Evolutionary conservation across 2,888 invertebrate genomes (phyloP), one percentile per base, ranked within the genome.

Genomic region (Tiliacea aurago): DNA sequence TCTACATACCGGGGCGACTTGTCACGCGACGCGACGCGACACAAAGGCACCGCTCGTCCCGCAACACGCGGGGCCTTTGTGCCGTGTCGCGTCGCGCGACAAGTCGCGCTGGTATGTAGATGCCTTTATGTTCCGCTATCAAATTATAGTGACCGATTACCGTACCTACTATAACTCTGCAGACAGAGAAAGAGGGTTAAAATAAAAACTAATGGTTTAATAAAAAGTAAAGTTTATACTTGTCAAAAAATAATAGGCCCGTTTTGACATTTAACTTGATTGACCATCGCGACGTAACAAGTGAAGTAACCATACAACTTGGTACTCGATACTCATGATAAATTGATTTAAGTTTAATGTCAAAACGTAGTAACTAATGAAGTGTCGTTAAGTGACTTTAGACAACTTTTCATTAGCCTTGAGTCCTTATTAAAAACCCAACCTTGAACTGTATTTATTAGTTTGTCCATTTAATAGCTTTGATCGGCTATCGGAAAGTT

Each of bases 391-490:
- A 43, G 23, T 55, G 15, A 43, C 28, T 78, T 58, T 20, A 49
- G 4, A 78, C 23, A 33, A 58, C 7, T 51, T 58, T 18, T 23
- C 28, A 5, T 70, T 23, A 37, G 18, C 23, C 18, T 33, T 5
- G 47, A n/a, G 15, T n/a, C 45, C 18, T 55, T 61, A 33, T 61
- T 56, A 61, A 37, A 73, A 55, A 64, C n/a, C n/a, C 20, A 66
- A 45, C 49, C 45, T 61, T 75, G 33, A 45, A 53, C n/a, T 43
- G 5, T 45, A 55, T 80, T 56, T 56, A 74, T 65, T 51, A 66
- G 45, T 75, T 62, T 41, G 49, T n/a, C 37, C 61, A 51, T 62
- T 80, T 51, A 67, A 67, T 67, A 18, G 49, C 49, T 51, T 55
- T 59, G 28, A 37, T 45, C 28, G 1, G 7, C 51, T 49, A 67